Percentiles rank a stretch among this genome's conserved stretches.
phyloP scores from a whole-genome alignment of 2,113 vertebrate genomes.

The Bubo scandiacus region DNA sequence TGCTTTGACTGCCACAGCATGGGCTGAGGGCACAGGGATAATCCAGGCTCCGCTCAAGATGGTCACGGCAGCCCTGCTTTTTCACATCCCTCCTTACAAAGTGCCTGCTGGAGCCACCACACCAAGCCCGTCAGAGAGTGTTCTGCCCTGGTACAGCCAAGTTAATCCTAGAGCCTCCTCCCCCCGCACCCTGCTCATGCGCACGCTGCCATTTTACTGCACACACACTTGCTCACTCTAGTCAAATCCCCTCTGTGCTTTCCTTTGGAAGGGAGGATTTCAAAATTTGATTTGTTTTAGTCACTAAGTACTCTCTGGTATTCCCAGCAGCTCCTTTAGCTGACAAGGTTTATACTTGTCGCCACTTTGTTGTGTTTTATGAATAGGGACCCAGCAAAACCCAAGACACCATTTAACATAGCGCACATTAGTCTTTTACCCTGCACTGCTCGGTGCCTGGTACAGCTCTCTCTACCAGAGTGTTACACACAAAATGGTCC shows the following conservation, averaged over 20 bases:
- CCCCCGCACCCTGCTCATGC: accelerated
- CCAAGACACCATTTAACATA: background rate
- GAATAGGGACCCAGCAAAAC: constrained; percentile 18
- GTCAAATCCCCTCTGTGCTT: background rate
- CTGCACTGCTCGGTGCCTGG: accelerated
- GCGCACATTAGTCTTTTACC: background rate
- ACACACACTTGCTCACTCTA: background rate
- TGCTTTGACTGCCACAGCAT: background rate
- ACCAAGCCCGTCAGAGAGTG: accelerated
- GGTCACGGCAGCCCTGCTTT: background rate
- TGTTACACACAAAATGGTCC: background rate
- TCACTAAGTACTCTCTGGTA: constrained; percentile 7
- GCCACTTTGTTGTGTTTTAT: constrained; percentile 31
- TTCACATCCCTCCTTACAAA: background rate
- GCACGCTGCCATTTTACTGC: background rate
- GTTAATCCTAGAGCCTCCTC: background rate
- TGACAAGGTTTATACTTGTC: constrained; percentile 31
- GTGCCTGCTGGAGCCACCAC: background rate
- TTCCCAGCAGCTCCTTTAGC: constrained; percentile 52
- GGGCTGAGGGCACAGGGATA: background rate
- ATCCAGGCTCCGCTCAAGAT: background rate
- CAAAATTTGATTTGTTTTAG: constrained; percentile 54
- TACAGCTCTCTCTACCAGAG: background rate
- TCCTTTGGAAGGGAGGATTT: constrained; percentile 32
- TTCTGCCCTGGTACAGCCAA: background rate